Evolutionary conservation across 2,113 vertebrate genomes (phyloP), one percentile per base, ranked within the genome.

Genomic region (Anarrhichthys ocellatus): DNA sequence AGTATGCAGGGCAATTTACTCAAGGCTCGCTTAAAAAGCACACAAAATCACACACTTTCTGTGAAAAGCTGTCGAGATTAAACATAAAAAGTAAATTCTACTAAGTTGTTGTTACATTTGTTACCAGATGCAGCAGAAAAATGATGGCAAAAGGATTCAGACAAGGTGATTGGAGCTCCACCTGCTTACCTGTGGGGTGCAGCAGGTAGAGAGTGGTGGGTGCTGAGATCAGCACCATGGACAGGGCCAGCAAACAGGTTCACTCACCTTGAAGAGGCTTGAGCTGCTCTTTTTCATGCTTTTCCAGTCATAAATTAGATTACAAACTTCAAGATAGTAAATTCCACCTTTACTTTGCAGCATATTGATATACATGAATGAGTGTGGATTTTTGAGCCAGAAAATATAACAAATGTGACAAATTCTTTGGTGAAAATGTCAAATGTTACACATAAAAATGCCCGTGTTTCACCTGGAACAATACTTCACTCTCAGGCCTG

Each of bases 151-250:
- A 65, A 27, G 6, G n/a, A 58, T 42, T 8, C n/a, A 40, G 20
- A 15, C 4, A 29, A 15, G 29, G 1, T n/a, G 24, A 10, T 2
- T 11, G 13, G 9, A 63, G 27, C 36, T 34, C 8, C 44, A 1
- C 29, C 56, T 71, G 34, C 15, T 27, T 22, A 82, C 88, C 80
- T 84, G 52, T 63, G 20, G 66, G 73, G 40, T 56, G 0, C 24
- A 68, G 63, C 86, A 92, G 81, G 72, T 76, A 82, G 40, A 44
- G 32, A 46, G 46, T 29, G 34, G 14, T 22, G 44, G 3, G 2
- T 1, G 32, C 40, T 32, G 42, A 81, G 40, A 87, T 94, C 92
- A 94, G 92, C 80, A 93, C 92, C 93, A 91, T 83, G 93, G 93
- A 93, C 87, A 93, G 91, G 18, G 76, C 42, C 77, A 18, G 0